phyloP scores from a whole-genome alignment of 1,140 invertebrate species.

The Drosophila leontia region DNA sequence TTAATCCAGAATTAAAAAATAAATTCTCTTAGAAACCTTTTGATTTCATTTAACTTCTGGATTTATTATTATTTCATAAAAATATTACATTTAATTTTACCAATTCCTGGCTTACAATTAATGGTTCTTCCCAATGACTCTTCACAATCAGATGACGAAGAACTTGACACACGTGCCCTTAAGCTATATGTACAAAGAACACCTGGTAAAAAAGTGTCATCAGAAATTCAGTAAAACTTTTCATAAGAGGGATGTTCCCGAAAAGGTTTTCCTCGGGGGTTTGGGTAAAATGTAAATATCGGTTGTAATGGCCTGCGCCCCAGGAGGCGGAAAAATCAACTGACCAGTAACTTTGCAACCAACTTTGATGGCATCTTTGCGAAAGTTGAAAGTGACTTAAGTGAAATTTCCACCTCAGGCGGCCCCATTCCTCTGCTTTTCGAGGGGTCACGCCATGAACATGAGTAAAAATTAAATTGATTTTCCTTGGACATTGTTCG shows the following conservation, averaged over 20 bases:
- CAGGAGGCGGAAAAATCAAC: constrained; percentile 53
- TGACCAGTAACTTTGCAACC: constrained; percentile 57
- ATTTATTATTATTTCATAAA: not conserved
- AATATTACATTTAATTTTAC: not conserved
- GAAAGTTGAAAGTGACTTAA: constrained; percentile 79
- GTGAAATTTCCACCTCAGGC: constrained; percentile 74
- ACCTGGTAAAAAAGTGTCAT: constrained; percentile 27
- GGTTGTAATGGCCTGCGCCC: constrained; percentile 65
- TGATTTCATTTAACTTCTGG: not conserved
- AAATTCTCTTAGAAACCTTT: not conserved
- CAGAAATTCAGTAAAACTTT: constrained; percentile 60
- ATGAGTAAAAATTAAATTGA: constrained; percentile 81
- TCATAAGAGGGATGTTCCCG: constrained; percentile 18
- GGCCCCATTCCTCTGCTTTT: constrained; percentile 7
- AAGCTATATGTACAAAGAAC: constrained; percentile 17
- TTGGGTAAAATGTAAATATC: constrained; percentile 73
- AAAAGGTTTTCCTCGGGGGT: constrained; percentile 22
- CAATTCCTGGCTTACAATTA: not conserved
- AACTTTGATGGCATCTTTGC: constrained; percentile 67
- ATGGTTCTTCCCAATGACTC: not conserved
- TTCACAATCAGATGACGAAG: not conserved
- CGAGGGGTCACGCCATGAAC: constrained; percentile 51
- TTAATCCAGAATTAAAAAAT: not conserved
- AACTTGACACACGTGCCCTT: constrained; percentile 13
- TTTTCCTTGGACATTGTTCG: constrained; percentile 68